Percentiles rank a stretch among this genome's conserved stretches.
Evolutionary conservation across 2,113 vertebrate species (phyloP).

Genomic region (Phyllopteryx taeniolatus): DNA sequence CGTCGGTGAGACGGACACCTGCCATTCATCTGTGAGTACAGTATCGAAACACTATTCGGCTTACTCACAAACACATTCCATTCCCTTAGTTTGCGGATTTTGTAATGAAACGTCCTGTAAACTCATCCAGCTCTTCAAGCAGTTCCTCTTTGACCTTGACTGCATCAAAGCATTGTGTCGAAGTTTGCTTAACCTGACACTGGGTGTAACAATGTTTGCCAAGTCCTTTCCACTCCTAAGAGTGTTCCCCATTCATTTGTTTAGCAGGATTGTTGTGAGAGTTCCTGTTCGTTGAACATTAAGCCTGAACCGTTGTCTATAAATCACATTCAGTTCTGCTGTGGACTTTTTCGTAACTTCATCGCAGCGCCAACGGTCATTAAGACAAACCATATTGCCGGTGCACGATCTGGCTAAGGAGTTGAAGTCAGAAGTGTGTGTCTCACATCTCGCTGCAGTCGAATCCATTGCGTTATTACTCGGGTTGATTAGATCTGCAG

Average conservation of each 20-base stretch:
- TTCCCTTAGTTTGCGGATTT: constrained; percentile 5
- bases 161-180: constrained; percentile 27
- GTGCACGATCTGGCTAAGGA: constrained; percentile 2
- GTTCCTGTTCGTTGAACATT: constrained; percentile 61
- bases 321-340: constrained; percentile 30
- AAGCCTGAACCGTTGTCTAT: constrained; percentile 37
- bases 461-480: constrained; percentile 32
- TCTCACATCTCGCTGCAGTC: constrained; percentile 21
- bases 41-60: neutral
- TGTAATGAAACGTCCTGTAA: neutral
- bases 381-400: neutral
- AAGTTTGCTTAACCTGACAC: constrained; percentile 36
- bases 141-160: constrained; percentile 10
- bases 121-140: neutral
- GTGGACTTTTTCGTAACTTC: neutral
- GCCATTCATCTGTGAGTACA: constrained; percentile 80
- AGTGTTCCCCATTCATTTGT: constrained; percentile 31
- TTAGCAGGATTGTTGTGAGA: constrained; percentile 59
- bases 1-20: constrained; percentile 73
- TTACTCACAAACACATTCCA: neutral
- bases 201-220: constrained; percentile 67
- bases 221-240: constrained; percentile 42
- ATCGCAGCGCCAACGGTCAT: neutral
- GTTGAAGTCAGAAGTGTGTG: neutral
- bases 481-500: constrained; percentile 27